A percentile compares a stretch with the other conserved stretches of the same genome.
Conservation (phyloP, 2,888 invertebrate genomes). For the Celastrina argiolus region DNA sequence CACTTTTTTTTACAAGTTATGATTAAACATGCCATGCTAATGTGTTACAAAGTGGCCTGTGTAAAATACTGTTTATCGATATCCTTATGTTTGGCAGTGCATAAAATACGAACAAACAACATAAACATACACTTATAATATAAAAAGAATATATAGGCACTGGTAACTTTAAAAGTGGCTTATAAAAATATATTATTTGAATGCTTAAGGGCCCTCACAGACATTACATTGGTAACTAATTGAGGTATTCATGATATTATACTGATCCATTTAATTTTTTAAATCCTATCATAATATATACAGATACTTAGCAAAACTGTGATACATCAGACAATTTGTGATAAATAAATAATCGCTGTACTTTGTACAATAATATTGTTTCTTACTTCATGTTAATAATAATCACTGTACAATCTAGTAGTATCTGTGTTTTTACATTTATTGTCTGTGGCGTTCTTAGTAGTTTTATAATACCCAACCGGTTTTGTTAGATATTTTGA, state of each 20-base stretch:
- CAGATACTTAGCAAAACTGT: not conserved
- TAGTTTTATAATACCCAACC: not conserved
- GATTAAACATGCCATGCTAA: not conserved
- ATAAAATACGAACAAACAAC: not conserved
- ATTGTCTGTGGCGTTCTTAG: slow-evolving; percentile 14
- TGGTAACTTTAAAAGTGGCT: not conserved
- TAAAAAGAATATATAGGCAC: not conserved
- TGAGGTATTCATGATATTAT: slow-evolving; percentile 48
- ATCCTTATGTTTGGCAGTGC: not conserved
- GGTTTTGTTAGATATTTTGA: not conserved
- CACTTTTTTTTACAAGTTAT: not conserved
- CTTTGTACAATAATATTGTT: not conserved
- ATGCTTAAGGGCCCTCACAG: not conserved
- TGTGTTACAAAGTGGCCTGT: not conserved
- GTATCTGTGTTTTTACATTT: slow-evolving; percentile 28
- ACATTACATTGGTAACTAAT: slow-evolving; percentile 50
- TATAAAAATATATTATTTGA: not conserved
- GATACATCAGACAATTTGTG: not conserved
- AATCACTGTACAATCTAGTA: slow-evolving; percentile 34
- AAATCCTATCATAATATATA: slow-evolving; percentile 27
- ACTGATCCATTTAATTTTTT: slow-evolving; percentile 18
- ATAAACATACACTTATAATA: not conserved
- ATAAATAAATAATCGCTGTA: too few relatives aligned
- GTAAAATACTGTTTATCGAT: not conserved
- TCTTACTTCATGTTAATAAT: too few relatives aligned